Evolutionary conservation across 2,888 invertebrate species (phyloP).

Genomic region (Sphecodes monilicornis): DNA sequence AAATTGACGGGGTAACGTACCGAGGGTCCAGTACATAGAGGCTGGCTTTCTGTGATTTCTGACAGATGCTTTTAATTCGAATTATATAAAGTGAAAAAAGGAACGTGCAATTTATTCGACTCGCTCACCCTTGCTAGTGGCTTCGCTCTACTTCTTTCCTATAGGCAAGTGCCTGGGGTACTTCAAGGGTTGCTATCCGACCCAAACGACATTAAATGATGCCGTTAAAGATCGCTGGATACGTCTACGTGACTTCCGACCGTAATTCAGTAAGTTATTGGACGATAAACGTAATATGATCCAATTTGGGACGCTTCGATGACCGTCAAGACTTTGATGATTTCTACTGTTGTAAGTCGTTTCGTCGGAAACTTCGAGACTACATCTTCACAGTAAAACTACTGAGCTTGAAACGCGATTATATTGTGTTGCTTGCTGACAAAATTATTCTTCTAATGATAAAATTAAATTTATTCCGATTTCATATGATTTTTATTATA

Average conservation of each 20-base stretch:
- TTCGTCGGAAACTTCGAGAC: not conserved
- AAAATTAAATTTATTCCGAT: no score
- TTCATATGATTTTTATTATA: no score
- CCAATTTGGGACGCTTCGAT: not conserved
- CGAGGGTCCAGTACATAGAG: not conserved
- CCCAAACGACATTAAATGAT: conserved; percentile 3
- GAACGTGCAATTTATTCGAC: not conserved
- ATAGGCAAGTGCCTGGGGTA: not conserved
- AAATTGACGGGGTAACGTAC: conserved; percentile 4
- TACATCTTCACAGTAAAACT: no score
- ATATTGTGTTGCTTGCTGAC: no score
- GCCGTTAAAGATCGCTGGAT: not conserved
- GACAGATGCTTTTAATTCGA: not conserved
- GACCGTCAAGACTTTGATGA: not conserved
- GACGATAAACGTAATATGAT: not conserved
- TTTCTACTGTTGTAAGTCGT: not conserved
- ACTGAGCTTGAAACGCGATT: no score
- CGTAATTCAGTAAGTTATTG: not conserved
- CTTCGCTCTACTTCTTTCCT: conserved; percentile 3
- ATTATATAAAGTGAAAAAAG: not conserved
- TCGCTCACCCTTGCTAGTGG: not conserved
- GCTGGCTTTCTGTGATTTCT: not conserved
- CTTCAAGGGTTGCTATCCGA: conserved; percentile 2
- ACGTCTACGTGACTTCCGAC: not conserved
- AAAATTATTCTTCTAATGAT: no score